Conservation (phyloP, 2,888 invertebrate genomes). For the Opisthograptis luteolata region DNA sequence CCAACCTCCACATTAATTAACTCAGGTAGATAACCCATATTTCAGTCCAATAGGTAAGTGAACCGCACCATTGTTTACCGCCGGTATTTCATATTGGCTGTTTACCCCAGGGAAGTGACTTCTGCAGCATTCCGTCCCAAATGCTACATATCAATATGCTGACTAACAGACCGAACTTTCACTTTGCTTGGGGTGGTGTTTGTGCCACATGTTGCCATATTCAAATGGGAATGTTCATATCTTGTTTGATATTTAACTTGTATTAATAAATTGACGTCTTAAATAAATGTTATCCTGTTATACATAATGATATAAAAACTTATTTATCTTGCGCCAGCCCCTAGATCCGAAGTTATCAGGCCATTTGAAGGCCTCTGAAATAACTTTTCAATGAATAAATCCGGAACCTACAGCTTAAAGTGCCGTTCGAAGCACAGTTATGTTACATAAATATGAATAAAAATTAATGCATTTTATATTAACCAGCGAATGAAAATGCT, state of each 20-base stretch:
- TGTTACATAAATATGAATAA: no score
- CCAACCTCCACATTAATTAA: conserved; percentile 20
- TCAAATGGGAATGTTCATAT: conserved; percentile 1
- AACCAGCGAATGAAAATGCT: no score
- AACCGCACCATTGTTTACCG: conserved; percentile 19
- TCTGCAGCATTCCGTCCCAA: conserved; percentile 64
- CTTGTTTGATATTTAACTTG: conserved; percentile 13
- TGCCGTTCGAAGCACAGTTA: no score
- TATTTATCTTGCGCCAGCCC: no score
- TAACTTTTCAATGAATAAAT: no score
- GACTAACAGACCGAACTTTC: conserved; percentile 55
- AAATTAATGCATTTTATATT: no score
- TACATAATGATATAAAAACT: no score
- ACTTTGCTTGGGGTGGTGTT: conserved; percentile 29
- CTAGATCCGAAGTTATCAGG: no score
- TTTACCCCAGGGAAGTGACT: conserved; percentile 48
- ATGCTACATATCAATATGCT: conserved; percentile 79
- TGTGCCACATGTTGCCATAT: conserved; percentile 28
- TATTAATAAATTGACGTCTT: conserved; percentile 16
- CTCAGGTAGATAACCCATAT: conserved; percentile 25
- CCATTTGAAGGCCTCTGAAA: no score
- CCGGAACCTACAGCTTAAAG: no score
- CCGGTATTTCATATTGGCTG: conserved; percentile 27
- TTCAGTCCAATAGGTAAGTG: conserved; percentile 24
- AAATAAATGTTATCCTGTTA: conserved; percentile 8